Conservation (phyloP, 2,888 invertebrate genomes). For the Seladonia tumulorum region DNA sequence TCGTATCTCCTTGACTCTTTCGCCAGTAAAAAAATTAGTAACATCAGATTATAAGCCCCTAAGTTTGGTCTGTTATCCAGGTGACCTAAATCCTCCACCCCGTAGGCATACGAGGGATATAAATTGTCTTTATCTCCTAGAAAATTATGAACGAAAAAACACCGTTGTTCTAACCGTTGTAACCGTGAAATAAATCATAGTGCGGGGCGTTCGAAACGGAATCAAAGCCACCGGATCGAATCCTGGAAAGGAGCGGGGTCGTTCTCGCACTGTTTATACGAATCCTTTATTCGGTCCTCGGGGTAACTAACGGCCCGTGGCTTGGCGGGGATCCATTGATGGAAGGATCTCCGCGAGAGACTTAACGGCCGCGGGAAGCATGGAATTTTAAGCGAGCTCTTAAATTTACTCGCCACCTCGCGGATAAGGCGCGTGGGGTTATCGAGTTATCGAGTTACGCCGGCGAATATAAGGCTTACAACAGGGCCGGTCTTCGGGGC, state of each 20-base stretch:
- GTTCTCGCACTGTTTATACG: constrained; percentile 20
- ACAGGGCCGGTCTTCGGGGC: constrained; percentile 22
- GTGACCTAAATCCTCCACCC: too few relatives aligned
- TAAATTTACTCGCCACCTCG: constrained; percentile 65
- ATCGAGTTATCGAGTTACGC: constrained; percentile 69
- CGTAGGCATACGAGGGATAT: too few relatives aligned
- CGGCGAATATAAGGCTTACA: constrained; percentile 58
- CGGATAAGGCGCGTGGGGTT: constrained; percentile 60
- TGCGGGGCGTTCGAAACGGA: background rate
- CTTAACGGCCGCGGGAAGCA: constrained; percentile 34
- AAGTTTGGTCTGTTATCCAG: too few relatives aligned
- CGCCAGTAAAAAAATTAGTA: too few relatives aligned
- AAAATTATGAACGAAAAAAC: too few relatives aligned
- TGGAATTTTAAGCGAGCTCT: constrained; percentile 69
- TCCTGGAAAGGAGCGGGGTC: background rate
- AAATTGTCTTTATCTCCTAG: too few relatives aligned
- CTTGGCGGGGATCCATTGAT: constrained; percentile 25
- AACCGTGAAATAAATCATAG: too few relatives aligned
- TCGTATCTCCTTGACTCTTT: too few relatives aligned
- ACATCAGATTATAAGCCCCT: too few relatives aligned
- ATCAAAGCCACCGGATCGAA: background rate
- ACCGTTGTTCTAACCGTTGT: too few relatives aligned
- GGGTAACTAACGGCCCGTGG: constrained; percentile 38
- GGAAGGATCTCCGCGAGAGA: constrained; percentile 29
- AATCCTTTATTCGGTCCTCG: constrained; percentile 5